These are phyloP conservation scores for Frieseomelitta varia DNA, from an alignment of 1,140 invertebrate genomes.

Conservation along the genomic window DNA sequence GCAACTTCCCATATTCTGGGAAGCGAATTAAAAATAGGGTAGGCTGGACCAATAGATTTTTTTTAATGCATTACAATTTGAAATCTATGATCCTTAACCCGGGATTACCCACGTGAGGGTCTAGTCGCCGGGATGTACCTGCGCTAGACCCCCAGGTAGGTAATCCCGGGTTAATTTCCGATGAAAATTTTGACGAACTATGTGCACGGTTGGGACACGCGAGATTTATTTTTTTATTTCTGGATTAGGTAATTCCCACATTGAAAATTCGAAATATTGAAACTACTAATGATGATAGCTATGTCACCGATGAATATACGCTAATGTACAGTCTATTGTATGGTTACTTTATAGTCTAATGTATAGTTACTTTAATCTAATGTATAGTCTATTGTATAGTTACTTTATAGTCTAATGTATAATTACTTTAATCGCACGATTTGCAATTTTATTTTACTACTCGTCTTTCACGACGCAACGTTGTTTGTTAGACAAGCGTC, in stretches of 20 bases:
- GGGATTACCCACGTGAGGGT: too few relatives aligned
- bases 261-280: background rate
- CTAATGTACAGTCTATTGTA: too few relatives aligned
- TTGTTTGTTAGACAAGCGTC: background rate
- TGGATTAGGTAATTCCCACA: background rate
- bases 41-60: background rate
- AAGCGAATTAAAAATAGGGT: background rate
- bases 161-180: too few relatives aligned
- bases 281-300: too few relatives aligned
- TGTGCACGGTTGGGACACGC: too few relatives aligned
- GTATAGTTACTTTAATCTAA: too few relatives aligned
- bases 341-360: too few relatives aligned
- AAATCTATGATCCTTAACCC: background rate
- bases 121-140: too few relatives aligned
- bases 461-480: background rate
- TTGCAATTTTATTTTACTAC: background rate
- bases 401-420: too few relatives aligned
- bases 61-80: background rate
- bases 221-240: background rate
- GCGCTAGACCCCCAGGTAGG: too few relatives aligned
- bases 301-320: too few relatives aligned
- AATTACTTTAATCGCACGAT: background rate
- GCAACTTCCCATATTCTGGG: background rate
- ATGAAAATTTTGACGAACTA: background rate
- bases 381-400: too few relatives aligned